These are phyloP conservation scores for Dioctria linearis DNA, from an alignment of 2,888 invertebrate species.

Conservation along the genomic window DNA sequence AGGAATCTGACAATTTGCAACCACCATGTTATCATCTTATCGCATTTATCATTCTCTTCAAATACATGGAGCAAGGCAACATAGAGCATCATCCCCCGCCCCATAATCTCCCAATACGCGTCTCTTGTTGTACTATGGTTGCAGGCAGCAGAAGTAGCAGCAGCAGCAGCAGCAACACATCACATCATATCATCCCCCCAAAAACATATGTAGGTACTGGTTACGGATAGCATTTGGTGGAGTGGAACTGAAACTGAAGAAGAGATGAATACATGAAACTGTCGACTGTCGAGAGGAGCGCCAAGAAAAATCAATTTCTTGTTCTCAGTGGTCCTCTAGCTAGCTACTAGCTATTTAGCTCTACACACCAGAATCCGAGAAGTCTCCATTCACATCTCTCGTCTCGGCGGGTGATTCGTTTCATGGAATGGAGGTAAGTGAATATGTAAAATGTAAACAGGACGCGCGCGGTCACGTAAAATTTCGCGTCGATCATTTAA, in stretches of 20 bases:
- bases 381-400: slow-evolving; percentile 47
- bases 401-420: slow-evolving; percentile 38
- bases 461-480: slow-evolving; percentile 60
- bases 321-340: slow-evolving; percentile 45
- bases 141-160: background rate
- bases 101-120: background rate
- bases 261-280: slow-evolving; percentile 30
- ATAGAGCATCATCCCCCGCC: background rate
- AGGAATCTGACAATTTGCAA: slow-evolving; percentile 46
- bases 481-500: slow-evolving; percentile 59
- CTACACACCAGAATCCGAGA: background rate
- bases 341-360: background rate
- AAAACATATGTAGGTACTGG: slow-evolving; percentile 5
- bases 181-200: slow-evolving; percentile 1
- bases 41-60: slow-evolving; percentile 47
- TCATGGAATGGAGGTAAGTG: slow-evolving; percentile 26
- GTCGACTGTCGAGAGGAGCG: slow-evolving; percentile 49
- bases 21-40: slow-evolving; percentile 53
- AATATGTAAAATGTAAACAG: slow-evolving; percentile 56
- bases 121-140: slow-evolving; percentile 30
- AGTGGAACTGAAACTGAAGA: background rate
- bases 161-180: background rate
- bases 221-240: background rate
- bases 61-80: slow-evolving; percentile 22
- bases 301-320: slow-evolving; percentile 58